These are phyloP conservation scores for Sarcophilus harrisii DNA, from an alignment of 2,797 vertebrate species.

Conservation along the genomic window DNA sequence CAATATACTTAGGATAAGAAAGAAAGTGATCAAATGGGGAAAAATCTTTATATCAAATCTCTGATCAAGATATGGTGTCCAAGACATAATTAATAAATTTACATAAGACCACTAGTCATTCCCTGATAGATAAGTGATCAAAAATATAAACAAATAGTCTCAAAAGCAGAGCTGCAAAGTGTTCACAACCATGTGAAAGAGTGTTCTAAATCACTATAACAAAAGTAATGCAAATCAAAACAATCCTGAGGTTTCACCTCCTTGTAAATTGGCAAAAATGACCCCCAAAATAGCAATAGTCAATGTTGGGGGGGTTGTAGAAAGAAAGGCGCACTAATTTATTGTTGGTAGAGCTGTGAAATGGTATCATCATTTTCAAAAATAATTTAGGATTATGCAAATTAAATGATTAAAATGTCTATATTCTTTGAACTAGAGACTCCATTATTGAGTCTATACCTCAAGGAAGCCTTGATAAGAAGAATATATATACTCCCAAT, in stretches of 20 bases:
- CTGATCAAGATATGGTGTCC: neutral
- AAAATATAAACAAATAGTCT: neutral
- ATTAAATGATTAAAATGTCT: neutral
- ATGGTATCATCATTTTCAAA: neutral
- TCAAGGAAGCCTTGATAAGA: neutral
- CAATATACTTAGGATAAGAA: neutral
- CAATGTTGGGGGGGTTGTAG: too few species aligned
- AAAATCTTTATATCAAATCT: neutral
- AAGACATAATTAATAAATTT: neutral
- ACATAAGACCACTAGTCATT: neutral
- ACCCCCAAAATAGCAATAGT: neutral
- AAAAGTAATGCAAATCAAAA: neutral
- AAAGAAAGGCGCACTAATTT: too few species aligned
- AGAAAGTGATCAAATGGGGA: neutral
- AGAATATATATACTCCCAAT: neutral
- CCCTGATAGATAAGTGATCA: neutral
- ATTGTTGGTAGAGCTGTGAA: neutral
- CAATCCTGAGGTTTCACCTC: neutral
- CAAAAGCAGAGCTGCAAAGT: neutral
- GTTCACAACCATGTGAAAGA: neutral
- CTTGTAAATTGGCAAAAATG: neutral
- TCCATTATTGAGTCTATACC: neutral
- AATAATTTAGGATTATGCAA: neutral
- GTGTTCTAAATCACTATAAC: neutral
- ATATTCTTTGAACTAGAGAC: neutral